Conservation (phyloP, 2,113 vertebrate species). For the Xiphophorus hellerii region DNA sequence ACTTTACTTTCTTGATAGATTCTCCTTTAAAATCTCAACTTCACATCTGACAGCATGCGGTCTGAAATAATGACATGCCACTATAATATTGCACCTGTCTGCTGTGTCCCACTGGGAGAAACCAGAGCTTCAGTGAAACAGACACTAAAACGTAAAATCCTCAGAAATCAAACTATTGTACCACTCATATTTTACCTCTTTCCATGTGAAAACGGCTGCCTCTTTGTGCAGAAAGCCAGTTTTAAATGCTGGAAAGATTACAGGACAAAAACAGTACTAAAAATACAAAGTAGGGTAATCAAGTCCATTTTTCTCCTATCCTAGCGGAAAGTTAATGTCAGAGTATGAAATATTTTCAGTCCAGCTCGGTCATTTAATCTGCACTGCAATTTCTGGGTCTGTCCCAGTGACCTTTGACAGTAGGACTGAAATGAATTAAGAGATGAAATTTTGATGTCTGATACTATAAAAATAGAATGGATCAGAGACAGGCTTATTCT, state of each 20-base stretch:
- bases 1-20: neutral
- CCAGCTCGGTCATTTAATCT: neutral
- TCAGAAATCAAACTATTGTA: neutral
- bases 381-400: neutral
- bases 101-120: neutral
- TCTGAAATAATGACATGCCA: neutral
- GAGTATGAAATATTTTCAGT: conserved; percentile 3
- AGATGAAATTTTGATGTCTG: neutral
- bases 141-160: neutral
- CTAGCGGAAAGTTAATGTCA: neutral
- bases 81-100: conserved; percentile 6
- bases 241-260: neutral
- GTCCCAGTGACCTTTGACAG: neutral
- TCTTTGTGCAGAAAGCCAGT: neutral
- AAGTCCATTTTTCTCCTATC: neutral
- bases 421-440: neutral
- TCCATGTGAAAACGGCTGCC: neutral
- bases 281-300: neutral
- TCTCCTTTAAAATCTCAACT: neutral
- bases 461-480: neutral
- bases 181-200: neutral
- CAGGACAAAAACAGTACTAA: neutral
- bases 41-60: conserved; percentile 5
- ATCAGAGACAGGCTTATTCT: too few relatives aligned
- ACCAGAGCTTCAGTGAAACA: conserved; percentile 7